Evolutionary conservation across 2,797 vertebrate genomes (phyloP).

Genomic region (Euthynnus affinis): DNA sequence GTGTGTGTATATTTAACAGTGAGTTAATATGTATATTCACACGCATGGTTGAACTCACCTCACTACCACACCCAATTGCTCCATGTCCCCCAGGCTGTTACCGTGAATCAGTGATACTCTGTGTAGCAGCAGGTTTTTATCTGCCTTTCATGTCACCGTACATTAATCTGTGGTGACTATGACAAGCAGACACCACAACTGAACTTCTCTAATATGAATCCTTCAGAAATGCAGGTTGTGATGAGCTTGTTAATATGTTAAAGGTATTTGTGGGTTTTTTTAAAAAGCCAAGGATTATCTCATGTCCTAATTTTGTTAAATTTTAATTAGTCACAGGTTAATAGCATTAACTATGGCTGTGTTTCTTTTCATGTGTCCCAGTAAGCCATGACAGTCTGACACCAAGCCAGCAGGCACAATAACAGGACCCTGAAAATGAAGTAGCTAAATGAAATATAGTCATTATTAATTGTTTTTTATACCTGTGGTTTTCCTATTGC

Average conservation of each 20-base stretch:
- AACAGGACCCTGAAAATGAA: not conserved
- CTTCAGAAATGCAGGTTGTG: not conserved
- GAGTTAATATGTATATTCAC: constrained; percentile 59
- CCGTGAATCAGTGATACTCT: constrained; percentile 27
- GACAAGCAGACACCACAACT: constrained; percentile 5
- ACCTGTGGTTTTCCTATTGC: too few species aligned
- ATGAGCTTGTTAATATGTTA: not conserved
- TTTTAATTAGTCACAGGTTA: not conserved
- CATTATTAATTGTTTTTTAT: too few species aligned
- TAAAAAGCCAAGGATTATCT: not conserved
- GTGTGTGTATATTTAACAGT: constrained; percentile 30
- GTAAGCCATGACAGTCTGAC: too few species aligned
- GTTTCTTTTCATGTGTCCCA: not conserved
- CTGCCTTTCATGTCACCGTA: constrained; percentile 49
- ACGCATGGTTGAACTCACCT: constrained; percentile 60
- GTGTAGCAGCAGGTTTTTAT: constrained; percentile 48
- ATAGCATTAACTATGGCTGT: not conserved
- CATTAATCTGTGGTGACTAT: constrained; percentile 37
- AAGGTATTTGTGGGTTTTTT: too few species aligned
- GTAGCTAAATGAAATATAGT: too few species aligned
- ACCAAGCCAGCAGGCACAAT: not conserved
- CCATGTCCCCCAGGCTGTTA: constrained; percentile 38
- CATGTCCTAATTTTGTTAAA: not conserved
- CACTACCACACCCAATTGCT: constrained; percentile 37
- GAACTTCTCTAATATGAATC: not conserved